phyloP scores from a whole-genome alignment of 1,140 invertebrate species.

The Orchesella cincta region DNA sequence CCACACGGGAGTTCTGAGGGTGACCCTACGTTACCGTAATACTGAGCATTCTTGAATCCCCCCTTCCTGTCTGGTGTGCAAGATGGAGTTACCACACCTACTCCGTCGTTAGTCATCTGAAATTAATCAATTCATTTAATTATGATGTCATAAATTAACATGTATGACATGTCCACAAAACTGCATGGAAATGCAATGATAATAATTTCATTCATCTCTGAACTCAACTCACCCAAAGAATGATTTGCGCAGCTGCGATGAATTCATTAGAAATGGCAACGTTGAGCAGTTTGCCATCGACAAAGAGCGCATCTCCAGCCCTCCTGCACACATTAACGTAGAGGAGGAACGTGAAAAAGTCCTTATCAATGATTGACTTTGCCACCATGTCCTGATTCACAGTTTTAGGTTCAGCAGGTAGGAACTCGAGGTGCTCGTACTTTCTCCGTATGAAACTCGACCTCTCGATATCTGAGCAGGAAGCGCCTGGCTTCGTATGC shows the following conservation, averaged over 20 bases:
- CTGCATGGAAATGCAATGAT: too few relatives aligned
- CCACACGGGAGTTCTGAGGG: too few relatives aligned
- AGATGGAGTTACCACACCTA: too few relatives aligned
- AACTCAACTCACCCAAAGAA: neutral
- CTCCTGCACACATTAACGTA: neutral
- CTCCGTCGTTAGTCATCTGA: too few relatives aligned
- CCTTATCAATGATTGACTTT: neutral
- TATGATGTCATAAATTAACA: too few relatives aligned
- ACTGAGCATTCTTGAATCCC: too few relatives aligned
- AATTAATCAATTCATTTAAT: too few relatives aligned
- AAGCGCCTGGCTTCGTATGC: neutral
- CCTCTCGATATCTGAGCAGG: neutral
- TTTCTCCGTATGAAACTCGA: neutral
- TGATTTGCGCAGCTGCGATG: neutral
- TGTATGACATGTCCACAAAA: too few relatives aligned
- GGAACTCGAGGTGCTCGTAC: slow-evolving; percentile 13
- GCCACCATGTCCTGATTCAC: neutral
- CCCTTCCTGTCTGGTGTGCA: too few relatives aligned
- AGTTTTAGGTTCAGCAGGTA: neutral
- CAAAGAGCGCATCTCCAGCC: neutral
- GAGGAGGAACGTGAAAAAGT: slow-evolving; percentile 8
- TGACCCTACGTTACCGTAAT: too few relatives aligned
- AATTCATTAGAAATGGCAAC: neutral
- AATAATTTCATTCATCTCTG: too few relatives aligned
- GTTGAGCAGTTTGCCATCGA: neutral